Conservation (phyloP, 2,888 invertebrate genomes). For the Celastrina argiolus region DNA sequence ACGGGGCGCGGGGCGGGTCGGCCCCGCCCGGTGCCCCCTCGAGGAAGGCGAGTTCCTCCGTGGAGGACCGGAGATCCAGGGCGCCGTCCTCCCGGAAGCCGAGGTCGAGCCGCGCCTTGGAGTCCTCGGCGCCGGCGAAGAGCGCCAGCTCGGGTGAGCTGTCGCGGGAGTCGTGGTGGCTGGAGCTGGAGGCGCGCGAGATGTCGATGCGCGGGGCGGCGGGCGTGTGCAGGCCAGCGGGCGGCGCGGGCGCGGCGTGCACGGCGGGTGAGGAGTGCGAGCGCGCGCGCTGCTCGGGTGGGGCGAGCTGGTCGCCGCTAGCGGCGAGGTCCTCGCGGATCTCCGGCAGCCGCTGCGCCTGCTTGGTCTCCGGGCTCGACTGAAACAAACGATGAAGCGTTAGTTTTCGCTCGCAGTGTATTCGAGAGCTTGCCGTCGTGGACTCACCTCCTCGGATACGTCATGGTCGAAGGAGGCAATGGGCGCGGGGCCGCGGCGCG, state of each 20-base stretch:
- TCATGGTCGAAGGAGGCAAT: slow-evolving; percentile 95
- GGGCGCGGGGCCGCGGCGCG: slow-evolving; percentile 94
- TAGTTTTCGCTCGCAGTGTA: background rate
- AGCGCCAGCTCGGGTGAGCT: slow-evolving; percentile 91
- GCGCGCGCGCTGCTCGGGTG: slow-evolving; percentile 61
- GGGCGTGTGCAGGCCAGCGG: slow-evolving; percentile 73
- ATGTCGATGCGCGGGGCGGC: slow-evolving; percentile 92
- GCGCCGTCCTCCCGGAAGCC: slow-evolving; percentile 87
- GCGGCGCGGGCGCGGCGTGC: slow-evolving; percentile 30
- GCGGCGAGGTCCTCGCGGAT: slow-evolving; percentile 68
- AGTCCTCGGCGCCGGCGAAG: slow-evolving; percentile 75
- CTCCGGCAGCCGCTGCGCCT: slow-evolving; percentile 74
- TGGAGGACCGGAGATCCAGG: slow-evolving; percentile 90
- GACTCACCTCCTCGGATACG: slow-evolving; percentile 85
- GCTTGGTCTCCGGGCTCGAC: slow-evolving; percentile 80
- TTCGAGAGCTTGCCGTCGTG: background rate
- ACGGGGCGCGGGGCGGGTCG: slow-evolving; percentile 63
- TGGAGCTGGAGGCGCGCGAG: slow-evolving; percentile 92
- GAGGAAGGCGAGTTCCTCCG: slow-evolving; percentile 91
- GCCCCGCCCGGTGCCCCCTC: slow-evolving; percentile 67
- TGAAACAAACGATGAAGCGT: slow-evolving; percentile 41
- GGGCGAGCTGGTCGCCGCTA: slow-evolving; percentile 41
- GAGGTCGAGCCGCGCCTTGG: slow-evolving; percentile 56
- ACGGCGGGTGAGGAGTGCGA: slow-evolving; percentile 62
- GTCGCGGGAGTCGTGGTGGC: slow-evolving; percentile 90